Conservation (phyloP, 2,797 vertebrate genomes). For the Sebastes kiyomatsui region DNA sequence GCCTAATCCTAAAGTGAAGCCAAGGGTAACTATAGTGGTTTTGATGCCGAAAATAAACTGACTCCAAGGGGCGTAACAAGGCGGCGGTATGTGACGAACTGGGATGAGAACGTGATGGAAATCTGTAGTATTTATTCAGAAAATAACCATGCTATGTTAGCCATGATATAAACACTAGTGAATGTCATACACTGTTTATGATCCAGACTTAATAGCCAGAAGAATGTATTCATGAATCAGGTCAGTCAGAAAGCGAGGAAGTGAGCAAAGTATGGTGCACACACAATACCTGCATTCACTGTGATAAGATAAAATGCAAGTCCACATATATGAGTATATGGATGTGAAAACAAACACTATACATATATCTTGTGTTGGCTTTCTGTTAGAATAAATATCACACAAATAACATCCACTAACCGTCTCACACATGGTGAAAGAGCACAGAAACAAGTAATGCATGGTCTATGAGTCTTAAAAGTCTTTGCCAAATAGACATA, state of each 20-base stretch:
- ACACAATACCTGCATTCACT: neutral
- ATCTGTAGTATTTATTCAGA: neutral
- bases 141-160: too few species aligned
- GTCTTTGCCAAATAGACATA: neutral
- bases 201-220: neutral
- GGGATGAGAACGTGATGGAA: too few species aligned
- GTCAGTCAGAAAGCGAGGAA: too few species aligned
- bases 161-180: neutral
- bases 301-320: neutral
- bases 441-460: neutral
- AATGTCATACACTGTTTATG: neutral
- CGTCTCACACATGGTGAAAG: neutral
- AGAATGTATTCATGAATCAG: too few species aligned
- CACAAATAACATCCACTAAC: neutral
- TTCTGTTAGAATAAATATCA: neutral
- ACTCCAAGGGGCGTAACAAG: too few species aligned
- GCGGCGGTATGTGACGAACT: fast-evolving
- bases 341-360: neutral
- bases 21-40: too few species aligned
- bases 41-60: too few species aligned
- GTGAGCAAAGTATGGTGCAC: too few species aligned
- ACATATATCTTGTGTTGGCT: neutral
- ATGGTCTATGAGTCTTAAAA: neutral
- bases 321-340: too few species aligned
- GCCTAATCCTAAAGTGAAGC: too few species aligned